phyloP scores from a whole-genome alignment of 1,140 invertebrate genomes.

The Rhopalosiphum padi region DNA sequence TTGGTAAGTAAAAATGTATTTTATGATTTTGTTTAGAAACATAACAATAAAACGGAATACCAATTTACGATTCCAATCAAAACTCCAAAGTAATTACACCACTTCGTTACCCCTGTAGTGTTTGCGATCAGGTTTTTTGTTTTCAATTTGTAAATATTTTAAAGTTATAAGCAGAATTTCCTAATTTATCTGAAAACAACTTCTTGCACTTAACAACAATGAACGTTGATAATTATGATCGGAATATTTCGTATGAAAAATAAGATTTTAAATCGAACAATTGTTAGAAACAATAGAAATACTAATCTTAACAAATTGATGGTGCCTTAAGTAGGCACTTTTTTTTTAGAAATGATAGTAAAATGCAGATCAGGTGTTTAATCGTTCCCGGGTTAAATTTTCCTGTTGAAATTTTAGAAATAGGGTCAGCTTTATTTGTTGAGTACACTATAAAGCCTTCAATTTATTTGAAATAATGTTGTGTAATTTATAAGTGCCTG shows the following conservation, averaged over 20 bases:
- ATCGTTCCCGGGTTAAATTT: not conserved
- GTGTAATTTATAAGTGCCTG: no score
- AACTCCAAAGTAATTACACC: not conserved
- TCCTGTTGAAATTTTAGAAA: not conserved
- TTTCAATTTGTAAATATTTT: not conserved
- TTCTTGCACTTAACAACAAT: not conserved
- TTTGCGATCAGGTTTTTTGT: not conserved
- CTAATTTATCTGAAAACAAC: not conserved
- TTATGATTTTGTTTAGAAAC: not conserved
- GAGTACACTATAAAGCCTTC: no score
- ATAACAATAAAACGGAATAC: not conserved
- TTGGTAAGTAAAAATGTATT: not conserved
- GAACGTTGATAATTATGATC: not conserved
- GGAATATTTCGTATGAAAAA: not conserved
- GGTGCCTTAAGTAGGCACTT: not conserved
- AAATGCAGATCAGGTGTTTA: not conserved
- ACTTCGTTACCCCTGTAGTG: not conserved
- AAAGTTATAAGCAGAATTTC: not conserved
- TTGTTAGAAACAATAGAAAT: not conserved
- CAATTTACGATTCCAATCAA: constrained; percentile 1
- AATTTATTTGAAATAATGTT: no score
- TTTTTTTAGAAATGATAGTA: not conserved
- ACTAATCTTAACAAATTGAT: not conserved
- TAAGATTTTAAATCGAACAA: not conserved
- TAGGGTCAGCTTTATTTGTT: no score